Conservation (phyloP, 1,140 invertebrate species). For the Plutomurus gul region DNA sequence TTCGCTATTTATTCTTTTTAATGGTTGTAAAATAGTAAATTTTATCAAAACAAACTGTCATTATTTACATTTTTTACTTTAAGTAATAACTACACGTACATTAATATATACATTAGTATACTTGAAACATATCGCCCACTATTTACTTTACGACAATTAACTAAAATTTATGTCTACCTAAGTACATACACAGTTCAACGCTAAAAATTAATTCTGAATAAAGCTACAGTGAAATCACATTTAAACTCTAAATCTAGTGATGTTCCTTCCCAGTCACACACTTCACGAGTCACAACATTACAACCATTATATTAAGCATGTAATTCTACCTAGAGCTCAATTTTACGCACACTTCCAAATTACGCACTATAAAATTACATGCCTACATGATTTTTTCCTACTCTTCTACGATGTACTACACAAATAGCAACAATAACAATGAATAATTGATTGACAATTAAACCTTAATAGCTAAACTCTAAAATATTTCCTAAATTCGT, state of each 20-base stretch:
- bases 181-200: background rate
- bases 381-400: background rate
- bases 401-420: too few species aligned
- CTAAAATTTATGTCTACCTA: background rate
- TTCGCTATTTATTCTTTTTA: background rate
- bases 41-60: background rate
- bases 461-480: background rate
- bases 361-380: background rate
- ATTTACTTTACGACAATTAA: background rate
- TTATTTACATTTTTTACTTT: background rate
- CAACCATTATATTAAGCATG: background rate
- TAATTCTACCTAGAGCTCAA: background rate
- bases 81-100: background rate
- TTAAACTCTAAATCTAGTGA: background rate
- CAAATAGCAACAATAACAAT: constrained; percentile 22
- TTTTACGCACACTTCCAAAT: background rate
- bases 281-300: background rate
- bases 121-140: too few species aligned
- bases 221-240: constrained; percentile 9
- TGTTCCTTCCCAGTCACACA: background rate
- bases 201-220: background rate
- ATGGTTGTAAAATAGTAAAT: constrained; percentile 5
- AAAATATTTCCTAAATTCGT: background rate
- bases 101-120: background rate
- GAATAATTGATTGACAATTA: background rate